Base-by-base conservation (phyloP, 1,140 invertebrate genomes). In the Penaeus japonicus region DNA sequence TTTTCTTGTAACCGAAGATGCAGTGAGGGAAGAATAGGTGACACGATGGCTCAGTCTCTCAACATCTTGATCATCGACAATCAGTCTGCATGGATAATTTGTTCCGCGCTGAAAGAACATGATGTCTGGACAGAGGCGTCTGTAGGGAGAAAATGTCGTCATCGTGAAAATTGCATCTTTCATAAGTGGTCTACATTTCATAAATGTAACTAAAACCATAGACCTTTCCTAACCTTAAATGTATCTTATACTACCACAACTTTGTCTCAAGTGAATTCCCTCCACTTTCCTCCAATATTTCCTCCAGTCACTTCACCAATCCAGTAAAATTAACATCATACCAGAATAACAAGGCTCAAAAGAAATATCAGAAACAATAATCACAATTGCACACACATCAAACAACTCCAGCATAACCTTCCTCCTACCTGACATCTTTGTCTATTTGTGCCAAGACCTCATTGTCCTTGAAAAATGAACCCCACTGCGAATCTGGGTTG, bases 41-140 rank as follows among this genome's bases (percentile, higher is more conserved):
- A 99, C 97, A 91, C 98, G 94, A 91, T 96, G 96, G 91, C 98
- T 96, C 35, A 99, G 93, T 89, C 97, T 93, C 91, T 97, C 96
- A 22, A 89, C 87, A 75, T 90, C 87, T 15, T 84, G 83, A 77
- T 91, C 89, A 83, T 89, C 89, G 20, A 91, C 95, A 91, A 97
- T 95, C 91, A 93, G 94, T 89, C 94, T 91, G 92, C 96, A 97
- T 27, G 97, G 97, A 93, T 95, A 97, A 84, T 97, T 96, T 12
- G 97, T 98, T 12, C 97, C 95, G 92, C 96, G 96, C 94, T 99
- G 98, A 93, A 99, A 99, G 93, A 99, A 99, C 85, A 97, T 98
- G 92, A 99, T 97, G 92, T 99, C 98, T 77, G 98, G 98, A 93
- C 97, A 99, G 0, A 99, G 92, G 30, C 98, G 95, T 90, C 95